Conservation (phyloP, 2,113 vertebrate genomes). For the Aramus guarauna region DNA sequence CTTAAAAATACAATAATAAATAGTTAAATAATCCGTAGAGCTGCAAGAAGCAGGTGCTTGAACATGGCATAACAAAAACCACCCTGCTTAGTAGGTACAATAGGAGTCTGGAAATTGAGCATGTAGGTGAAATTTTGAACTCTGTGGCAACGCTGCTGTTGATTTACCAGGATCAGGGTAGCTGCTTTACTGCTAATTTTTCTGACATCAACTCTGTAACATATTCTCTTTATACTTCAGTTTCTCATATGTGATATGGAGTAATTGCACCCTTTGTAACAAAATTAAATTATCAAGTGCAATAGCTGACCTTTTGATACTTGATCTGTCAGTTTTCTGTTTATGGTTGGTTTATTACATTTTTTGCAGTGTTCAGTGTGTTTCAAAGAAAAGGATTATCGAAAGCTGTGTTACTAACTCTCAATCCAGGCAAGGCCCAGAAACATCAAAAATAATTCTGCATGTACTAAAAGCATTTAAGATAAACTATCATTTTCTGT, state of each 20-base stretch:
- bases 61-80: constrained; percentile 60
- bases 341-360: neutral
- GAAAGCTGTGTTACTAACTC: neutral
- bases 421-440: neutral
- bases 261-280: neutral
- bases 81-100: neutral
- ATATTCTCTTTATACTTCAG: neutral
- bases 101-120: neutral
- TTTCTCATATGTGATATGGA: rapidly evolving
- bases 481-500: neutral
- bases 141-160: neutral
- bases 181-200: neutral
- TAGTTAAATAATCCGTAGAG: neutral
- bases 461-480: neutral
- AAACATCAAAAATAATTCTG: neutral
- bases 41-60: neutral
- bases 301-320: neutral
- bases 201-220: neutral
- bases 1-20: neutral
- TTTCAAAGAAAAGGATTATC: neutral
- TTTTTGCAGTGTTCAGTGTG: neutral
- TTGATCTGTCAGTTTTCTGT: neutral
- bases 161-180: neutral
- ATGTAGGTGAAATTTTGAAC: neutral
- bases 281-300: neutral